Conservation (phyloP, 2,797 vertebrate genomes). For the Gouania willdenowi region DNA sequence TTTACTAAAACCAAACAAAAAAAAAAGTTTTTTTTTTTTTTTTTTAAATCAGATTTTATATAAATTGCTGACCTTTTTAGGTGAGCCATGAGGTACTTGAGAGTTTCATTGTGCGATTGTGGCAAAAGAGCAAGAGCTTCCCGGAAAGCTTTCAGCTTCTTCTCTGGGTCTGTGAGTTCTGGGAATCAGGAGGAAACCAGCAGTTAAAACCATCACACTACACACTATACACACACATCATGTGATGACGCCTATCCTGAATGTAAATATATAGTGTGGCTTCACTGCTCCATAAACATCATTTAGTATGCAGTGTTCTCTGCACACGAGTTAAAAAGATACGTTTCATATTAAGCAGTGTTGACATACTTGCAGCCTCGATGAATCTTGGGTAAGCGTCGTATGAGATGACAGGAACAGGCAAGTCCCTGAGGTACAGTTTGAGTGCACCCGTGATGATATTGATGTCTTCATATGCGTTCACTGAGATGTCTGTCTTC, state of each 20-base stretch:
- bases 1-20: too few relatives aligned
- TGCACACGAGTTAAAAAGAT: too few relatives aligned
- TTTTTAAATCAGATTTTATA: too few relatives aligned
- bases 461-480: conserved; percentile 98
- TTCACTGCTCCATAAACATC: too few relatives aligned
- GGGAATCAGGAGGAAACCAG: conserved; percentile 19
- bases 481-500: conserved; percentile 98
- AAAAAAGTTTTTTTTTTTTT: too few relatives aligned
- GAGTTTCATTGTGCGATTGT: conserved; percentile 90
- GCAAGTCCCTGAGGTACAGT: conserved; percentile 98
- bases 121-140: conserved; percentile 91
- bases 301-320: too few relatives aligned
- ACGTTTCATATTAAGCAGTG: too few relatives aligned
- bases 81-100: conserved; percentile 96
- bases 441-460: conserved; percentile 98
- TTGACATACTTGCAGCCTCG: conserved; percentile 91
- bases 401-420: conserved; percentile 95
- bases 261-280: too few relatives aligned
- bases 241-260: too few relatives aligned
- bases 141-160: conserved; percentile 90
- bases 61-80: conserved; percentile 87
- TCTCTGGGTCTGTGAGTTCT: conserved; percentile 90
- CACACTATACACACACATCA: too few relatives aligned
- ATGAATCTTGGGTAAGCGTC: conserved; percentile 97
- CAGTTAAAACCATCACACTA: too few relatives aligned